These are phyloP conservation scores for Coelopa frigida DNA, from an alignment of 1,140 invertebrate genomes.

Conservation along the genomic window DNA sequence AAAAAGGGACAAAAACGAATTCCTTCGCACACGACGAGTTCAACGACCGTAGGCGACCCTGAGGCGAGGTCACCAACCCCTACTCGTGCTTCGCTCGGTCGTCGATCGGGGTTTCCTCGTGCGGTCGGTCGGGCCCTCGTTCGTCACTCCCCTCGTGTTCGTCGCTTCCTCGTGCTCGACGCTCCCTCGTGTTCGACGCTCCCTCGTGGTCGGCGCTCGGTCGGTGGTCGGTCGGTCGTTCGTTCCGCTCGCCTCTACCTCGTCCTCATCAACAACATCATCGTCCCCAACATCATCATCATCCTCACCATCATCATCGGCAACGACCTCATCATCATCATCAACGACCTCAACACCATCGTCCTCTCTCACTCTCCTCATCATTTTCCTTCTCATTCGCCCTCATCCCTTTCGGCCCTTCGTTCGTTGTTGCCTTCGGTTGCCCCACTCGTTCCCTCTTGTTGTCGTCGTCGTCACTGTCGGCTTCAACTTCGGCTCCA, in stretches of 20 bases:
- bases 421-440: neutral
- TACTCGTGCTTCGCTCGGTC: constrained; percentile 14
- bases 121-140: neutral
- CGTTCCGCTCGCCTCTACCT: neutral
- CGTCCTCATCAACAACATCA: constrained; percentile 4
- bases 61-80: constrained; percentile 44
- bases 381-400: too few relatives aligned
- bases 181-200: neutral
- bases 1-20: too few relatives aligned
- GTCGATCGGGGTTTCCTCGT: neutral
- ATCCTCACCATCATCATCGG: constrained; percentile 1
- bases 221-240: constrained; percentile 12
- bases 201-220: neutral
- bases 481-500: neutral
- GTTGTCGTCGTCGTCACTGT: constrained; percentile 5
- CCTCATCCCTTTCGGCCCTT: neutral
- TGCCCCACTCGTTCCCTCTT: constrained; percentile 1
- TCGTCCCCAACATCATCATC: neutral
- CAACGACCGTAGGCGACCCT: constrained; percentile 43
- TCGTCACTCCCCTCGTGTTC: constrained; percentile 2
- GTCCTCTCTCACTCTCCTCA: too few relatives aligned
- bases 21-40: constrained; percentile 22
- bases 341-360: neutral
- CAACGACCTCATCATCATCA: neutral
- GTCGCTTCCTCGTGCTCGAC: neutral